phyloP scores from a whole-genome alignment of 2,888 invertebrate genomes.

The Drosophila maculinotata region DNA sequence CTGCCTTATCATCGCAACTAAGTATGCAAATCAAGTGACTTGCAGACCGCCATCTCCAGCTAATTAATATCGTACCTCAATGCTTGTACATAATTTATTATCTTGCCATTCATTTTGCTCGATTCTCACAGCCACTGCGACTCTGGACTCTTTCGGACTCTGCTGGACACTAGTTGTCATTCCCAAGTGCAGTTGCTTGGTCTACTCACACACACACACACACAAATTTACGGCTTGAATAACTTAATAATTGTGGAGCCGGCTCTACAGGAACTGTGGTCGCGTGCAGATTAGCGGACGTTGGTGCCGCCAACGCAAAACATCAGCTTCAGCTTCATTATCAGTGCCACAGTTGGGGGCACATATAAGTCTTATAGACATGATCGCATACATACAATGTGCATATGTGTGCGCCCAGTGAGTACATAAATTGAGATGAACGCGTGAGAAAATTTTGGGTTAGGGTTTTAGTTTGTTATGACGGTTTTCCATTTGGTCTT shows the following conservation, averaged over 20 bases:
- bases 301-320: slow-evolving; percentile 51
- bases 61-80: slow-evolving; percentile 51
- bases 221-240: slow-evolving; percentile 33
- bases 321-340: slow-evolving; percentile 2
- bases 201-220: slow-evolving; percentile 3
- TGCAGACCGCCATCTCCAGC: slow-evolving; percentile 26
- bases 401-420: slow-evolving; percentile 33
- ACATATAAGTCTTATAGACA: not conserved
- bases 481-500: slow-evolving; percentile 46
- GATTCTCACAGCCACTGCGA: slow-evolving; percentile 58
- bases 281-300: slow-evolving; percentile 69
- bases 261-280: slow-evolving; percentile 52
- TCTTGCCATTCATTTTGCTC: slow-evolving; percentile 23
- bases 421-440: slow-evolving; percentile 74
- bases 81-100: slow-evolving; percentile 42
- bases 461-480: slow-evolving; percentile 58
- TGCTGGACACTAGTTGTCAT: slow-evolving; percentile 44
- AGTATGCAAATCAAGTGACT: slow-evolving; percentile 62
- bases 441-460: slow-evolving; percentile 75
- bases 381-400: slow-evolving; percentile 14
- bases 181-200: slow-evolving; percentile 36
- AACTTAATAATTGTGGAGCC: slow-evolving; percentile 38
- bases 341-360: slow-evolving; percentile 15
- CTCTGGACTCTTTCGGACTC: not conserved
- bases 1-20: slow-evolving; percentile 48